Evolutionary conservation across 2,888 invertebrate species (phyloP), one percentile per base, ranked within the genome.

Genomic region (Caenorhabditis wallacei): DNA sequence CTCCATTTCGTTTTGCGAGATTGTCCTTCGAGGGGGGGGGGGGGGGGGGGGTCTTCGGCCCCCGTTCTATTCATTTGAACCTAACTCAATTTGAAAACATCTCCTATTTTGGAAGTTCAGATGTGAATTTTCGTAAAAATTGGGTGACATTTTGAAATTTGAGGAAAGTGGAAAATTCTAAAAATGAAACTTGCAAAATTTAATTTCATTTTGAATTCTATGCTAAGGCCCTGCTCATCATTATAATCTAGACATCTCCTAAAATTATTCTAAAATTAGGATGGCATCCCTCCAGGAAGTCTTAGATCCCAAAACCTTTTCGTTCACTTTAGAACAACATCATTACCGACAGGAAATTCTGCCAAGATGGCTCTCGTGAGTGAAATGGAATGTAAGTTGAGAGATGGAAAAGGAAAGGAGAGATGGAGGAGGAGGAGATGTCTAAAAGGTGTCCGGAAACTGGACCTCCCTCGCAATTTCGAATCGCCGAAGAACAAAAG

Each of bases 381-480:
- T 63, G 61, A 59, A 61, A 57, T 61, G 57, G 78, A 61, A 76
- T 68, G 76, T 46, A 76, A 68, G 59, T 78, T 57, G 54, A 70
- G 43, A 35, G 20, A 30, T n/a, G 13, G 74, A 22, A 48, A 54
- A 8, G 8, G 48, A 22, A 48, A 54, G 35, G 35, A 16, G 40
- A 48, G 35, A 20, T 16, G 48, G 26, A 30, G 16, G 8, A 26
- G 20, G 30, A 53, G 24, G 30, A 30, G 57, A 57, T 51, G 75
- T 78, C 78, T 76, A 76, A 69, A 69, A 78, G 69, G 78, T 78
- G 78, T 78, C 69, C 78, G 69, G 75, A 75, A 75, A 75, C 75
- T 57, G 75, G 51, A 63, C 63, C 43, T 66, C 40, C 66, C 24
- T 63, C 46, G 43, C 46, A n/a, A 46, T 46, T 63, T 46, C 43